Conservation (phyloP, 2,797 vertebrate species). For the Eptatretus atami region DNA sequence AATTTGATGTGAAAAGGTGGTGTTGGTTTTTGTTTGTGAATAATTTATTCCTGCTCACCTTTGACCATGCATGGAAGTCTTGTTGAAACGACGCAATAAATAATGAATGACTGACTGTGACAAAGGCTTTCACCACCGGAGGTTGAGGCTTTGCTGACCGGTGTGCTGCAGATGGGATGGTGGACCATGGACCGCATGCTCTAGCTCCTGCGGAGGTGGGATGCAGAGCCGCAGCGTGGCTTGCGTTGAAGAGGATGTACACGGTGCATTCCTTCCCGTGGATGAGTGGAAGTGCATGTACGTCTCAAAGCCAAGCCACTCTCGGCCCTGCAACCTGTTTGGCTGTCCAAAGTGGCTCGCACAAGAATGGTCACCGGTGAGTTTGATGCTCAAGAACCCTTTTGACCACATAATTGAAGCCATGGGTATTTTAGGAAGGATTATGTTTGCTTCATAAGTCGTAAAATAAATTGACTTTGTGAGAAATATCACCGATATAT, state of each 20-base stretch:
- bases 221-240: slow-evolving; percentile 62
- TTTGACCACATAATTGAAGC: too few species aligned
- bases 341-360: slow-evolving; percentile 83
- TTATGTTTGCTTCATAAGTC: too few species aligned
- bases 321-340: slow-evolving; percentile 70
- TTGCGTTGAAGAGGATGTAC: slow-evolving; percentile 88
- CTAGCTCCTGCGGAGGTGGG: slow-evolving; percentile 63
- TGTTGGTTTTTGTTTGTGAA: too few species aligned
- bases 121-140: neutral
- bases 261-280: slow-evolving; percentile 39
- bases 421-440: too few species aligned
- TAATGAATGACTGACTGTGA: slow-evolving; percentile 6
- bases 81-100: too few species aligned
- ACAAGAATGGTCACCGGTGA: slow-evolving; percentile 91
- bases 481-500: too few species aligned
- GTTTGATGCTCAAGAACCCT: neutral
- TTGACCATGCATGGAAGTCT: too few species aligned
- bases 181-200: slow-evolving; percentile 83
- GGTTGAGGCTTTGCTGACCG: too few species aligned
- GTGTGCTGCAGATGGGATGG: slow-evolving; percentile 48
- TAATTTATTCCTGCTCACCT: too few species aligned
- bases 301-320: slow-evolving; percentile 38
- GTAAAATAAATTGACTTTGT: too few species aligned
- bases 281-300: slow-evolving; percentile 98
- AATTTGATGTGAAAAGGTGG: too few species aligned